Percentiles rank a stretch among this genome's conserved stretches.
These are phyloP conservation scores for Falco naumanni DNA, from an alignment of 2,797 vertebrate genomes.

Conservation along the genomic window DNA sequence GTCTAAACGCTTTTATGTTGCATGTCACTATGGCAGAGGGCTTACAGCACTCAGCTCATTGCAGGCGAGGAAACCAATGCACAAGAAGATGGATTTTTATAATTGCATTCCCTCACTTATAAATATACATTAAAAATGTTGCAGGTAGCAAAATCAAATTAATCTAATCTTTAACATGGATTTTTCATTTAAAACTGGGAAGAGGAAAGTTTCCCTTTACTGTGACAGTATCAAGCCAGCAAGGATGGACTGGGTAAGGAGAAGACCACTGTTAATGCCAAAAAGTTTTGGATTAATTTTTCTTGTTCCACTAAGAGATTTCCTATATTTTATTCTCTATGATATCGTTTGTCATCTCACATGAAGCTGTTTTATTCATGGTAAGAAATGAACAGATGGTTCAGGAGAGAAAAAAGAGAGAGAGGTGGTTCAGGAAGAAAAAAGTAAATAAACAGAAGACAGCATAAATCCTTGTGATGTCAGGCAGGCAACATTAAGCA, in stretches of 20 bases:
- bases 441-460: conserved; percentile 16
- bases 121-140: neutral
- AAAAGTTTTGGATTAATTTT: neutral
- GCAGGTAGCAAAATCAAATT: neutral
- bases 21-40: neutral
- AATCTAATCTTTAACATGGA: neutral
- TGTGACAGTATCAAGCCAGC: neutral
- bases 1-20: neutral
- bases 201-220: neutral
- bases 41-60: neutral
- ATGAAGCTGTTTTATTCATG: neutral
- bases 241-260: neutral
- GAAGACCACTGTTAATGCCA: neutral
- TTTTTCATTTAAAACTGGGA: neutral
- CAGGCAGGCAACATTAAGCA: neutral
- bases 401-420: neutral
- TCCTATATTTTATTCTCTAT: neutral
- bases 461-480: neutral
- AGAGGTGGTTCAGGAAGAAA: neutral
- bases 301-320: neutral
- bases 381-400: neutral
- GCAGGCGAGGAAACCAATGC: neutral
- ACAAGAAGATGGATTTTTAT: neutral
- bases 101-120: neutral
- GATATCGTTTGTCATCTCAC: neutral